Evolutionary conservation across 2,888 invertebrate genomes (phyloP).

Genomic region (Apeira syringaria): DNA sequence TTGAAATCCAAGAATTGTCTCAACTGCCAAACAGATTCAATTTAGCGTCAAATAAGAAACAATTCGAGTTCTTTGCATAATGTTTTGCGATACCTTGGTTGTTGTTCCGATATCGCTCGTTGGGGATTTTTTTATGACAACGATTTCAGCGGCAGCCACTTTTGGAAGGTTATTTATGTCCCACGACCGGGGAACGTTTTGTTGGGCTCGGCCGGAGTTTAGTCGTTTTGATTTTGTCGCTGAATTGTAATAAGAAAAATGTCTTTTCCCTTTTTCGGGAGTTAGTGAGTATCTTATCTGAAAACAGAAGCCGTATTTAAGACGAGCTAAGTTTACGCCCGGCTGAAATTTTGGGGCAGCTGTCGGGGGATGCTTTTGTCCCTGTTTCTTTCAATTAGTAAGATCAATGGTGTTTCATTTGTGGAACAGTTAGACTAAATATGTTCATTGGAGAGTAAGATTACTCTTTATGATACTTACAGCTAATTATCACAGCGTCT

Average conservation of each 20-base stretch:
- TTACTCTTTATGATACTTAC: too few species aligned
- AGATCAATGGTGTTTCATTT: neutral
- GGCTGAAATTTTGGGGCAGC: constrained; percentile 8
- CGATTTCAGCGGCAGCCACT: constrained; percentile 32
- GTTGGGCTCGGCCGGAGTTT: constrained; percentile 30
- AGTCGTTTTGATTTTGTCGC: constrained; percentile 27
- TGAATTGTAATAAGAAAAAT: constrained; percentile 33
- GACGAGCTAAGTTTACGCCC: constrained; percentile 13
- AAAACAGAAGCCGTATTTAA: constrained; percentile 17
- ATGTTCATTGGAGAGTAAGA: too few species aligned
- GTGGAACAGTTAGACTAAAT: neutral
- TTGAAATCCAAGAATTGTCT: constrained; percentile 11
- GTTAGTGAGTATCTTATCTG: constrained; percentile 19
- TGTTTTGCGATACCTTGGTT: constrained; percentile 34
- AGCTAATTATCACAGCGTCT: too few species aligned
- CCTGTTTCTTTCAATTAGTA: constrained; percentile 2
- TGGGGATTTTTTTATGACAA: constrained; percentile 43
- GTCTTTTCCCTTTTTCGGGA: constrained; percentile 21
- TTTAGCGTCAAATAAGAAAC: constrained; percentile 28
- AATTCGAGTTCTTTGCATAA: constrained; percentile 32
- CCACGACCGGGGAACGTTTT: constrained; percentile 34
- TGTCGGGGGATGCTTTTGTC: constrained; percentile 11
- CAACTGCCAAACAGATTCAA: constrained; percentile 16
- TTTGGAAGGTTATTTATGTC: constrained; percentile 39
- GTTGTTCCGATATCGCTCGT: constrained; percentile 44